Percentiles rank a stretch among this genome's conserved stretches.
Evolutionary conservation across 2,888 invertebrate species (phyloP).

Genomic region (Macaria liturata): DNA sequence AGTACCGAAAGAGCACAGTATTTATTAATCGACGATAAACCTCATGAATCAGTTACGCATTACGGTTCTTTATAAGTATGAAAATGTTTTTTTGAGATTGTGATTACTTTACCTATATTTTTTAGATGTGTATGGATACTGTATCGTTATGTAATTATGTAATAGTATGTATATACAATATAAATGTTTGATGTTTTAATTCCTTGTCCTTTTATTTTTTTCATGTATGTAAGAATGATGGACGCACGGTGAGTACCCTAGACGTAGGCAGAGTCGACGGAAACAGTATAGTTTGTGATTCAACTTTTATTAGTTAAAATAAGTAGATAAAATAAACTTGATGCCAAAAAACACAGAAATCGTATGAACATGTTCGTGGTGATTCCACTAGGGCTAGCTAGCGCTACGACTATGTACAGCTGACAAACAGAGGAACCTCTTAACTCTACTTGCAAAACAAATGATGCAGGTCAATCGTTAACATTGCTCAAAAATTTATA

Average conservation of each 20-base stretch:
- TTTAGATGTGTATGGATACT: slow-evolving; percentile 28
- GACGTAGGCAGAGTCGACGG: slow-evolving; percentile 21
- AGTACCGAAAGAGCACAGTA: slow-evolving; percentile 55
- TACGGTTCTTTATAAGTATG: slow-evolving; percentile 13
- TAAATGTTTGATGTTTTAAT: slow-evolving; percentile 34
- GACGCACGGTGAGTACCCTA: slow-evolving; percentile 16
- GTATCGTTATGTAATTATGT: slow-evolving; percentile 36
- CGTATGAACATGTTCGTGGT: slow-evolving; percentile 71
- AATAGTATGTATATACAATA: slow-evolving; percentile 29
- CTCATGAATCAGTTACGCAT: not conserved
- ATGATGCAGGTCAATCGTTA: slow-evolving; percentile 77
- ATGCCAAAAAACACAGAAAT: slow-evolving; percentile 77
- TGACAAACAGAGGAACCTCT: slow-evolving; percentile 65
- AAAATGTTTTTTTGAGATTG: slow-evolving; percentile 17
- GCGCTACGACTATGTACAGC: slow-evolving; percentile 79
- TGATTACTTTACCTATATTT: slow-evolving; percentile 28
- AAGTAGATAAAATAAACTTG: slow-evolving; percentile 82
- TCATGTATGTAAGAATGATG: slow-evolving; percentile 21
- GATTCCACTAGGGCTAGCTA: slow-evolving; percentile 60
- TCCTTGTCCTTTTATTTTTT: slow-evolving; percentile 28
- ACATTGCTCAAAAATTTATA: slow-evolving; percentile 57
- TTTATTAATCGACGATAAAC: slow-evolving; percentile 42
- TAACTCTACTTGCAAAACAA: slow-evolving; percentile 54
- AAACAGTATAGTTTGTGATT: slow-evolving; percentile 54
- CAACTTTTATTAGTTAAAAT: slow-evolving; percentile 81